Evolutionary conservation across 2,113 vertebrate genomes (phyloP).

Genomic region (Panthera leo): DNA sequence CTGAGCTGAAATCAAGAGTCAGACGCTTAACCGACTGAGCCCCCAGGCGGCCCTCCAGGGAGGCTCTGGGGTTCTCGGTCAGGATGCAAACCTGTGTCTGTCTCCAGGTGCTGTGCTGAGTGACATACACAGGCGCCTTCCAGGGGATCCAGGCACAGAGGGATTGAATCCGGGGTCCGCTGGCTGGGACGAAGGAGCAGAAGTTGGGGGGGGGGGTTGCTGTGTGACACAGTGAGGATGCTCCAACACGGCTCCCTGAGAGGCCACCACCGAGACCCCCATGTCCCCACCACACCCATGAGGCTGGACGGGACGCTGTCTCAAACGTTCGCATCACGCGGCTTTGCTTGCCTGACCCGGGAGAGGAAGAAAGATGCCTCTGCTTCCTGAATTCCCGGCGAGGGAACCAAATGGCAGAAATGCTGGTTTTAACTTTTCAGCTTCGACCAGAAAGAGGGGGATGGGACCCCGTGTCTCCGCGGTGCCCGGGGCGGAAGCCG

Average conservation of each 20-base stretch:
- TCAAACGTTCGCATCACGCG: fast-evolving
- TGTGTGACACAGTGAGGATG: fast-evolving
- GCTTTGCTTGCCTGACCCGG: not conserved
- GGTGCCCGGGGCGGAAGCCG: fast-evolving
- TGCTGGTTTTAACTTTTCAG: fast-evolving
- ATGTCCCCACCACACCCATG: fast-evolving
- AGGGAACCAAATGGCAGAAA: fast-evolving
- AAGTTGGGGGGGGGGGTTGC: not conserved
- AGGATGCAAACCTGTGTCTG: too few species aligned
- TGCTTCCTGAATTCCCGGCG: fast-evolving
- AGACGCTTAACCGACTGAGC: too few species aligned
- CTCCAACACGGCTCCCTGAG: fast-evolving
- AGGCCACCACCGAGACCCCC: not conserved
- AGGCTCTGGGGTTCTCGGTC: not conserved
- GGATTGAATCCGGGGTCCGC: fast-evolving
- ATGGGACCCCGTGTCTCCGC: fast-evolving
- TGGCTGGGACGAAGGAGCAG: not conserved
- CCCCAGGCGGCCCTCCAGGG: not conserved
- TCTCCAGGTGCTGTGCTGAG: not conserved
- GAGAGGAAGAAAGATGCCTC: fast-evolving
- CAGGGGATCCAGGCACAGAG: fast-evolving
- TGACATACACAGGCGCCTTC: fast-evolving
- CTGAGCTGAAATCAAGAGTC: too few species aligned
- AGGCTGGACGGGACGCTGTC: fast-evolving
- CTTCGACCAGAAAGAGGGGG: fast-evolving